Evolutionary conservation across 2,888 invertebrate species (phyloP), one percentile per base, ranked within the genome.

Genomic region (Frankliniella intonsa): DNA sequence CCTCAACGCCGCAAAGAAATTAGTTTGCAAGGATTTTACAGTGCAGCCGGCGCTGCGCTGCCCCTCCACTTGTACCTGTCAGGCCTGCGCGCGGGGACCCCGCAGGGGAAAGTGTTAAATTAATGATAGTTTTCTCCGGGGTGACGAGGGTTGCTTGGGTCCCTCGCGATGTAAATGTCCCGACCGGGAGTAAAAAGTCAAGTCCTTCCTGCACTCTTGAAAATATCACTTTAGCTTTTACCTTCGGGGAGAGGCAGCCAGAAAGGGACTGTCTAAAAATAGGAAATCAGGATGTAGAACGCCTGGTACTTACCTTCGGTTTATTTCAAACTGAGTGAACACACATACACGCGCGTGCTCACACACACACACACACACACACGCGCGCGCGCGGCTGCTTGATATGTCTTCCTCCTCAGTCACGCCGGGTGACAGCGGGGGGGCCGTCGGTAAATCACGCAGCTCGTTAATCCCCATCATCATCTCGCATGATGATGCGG

Each of bases 101-200:
- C 81, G 76, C 69, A 0, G 49, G 11, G 49, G n/a, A 50, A 81
- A 69, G 62, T 55, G 50, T 79, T 22, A 38, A 80, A 79, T 79
- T 51, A 62, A n/a, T 69, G 80, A 80, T 82, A 51, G 79, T 82
- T 82, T 80, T 49, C 50, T 49, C 49, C 50, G 62, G 81, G 49
- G 38, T 81, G 62, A 62, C 62, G n/a, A 62, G 62, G 62, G 62
- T 62, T 17, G 62, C 17, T 38, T 2, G 38, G 38, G 38, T 38
- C 38, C 62, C 62, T 19, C 19, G 14, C 62, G 19, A 55, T 55
- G 55, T 3, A 17, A 55, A 55, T 55, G 55, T 19, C 2, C 14
- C 10, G 55, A 19, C 7, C 14, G 19, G 7, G 38, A 38, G 62
- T 10, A 62, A 62, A 62, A 55, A 55, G 55, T 55, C 55, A 17